Percentiles rank a stretch among this genome's conserved stretches.
Conservation (phyloP, 2,113 vertebrate species). For the Hyaena hyaena region DNA sequence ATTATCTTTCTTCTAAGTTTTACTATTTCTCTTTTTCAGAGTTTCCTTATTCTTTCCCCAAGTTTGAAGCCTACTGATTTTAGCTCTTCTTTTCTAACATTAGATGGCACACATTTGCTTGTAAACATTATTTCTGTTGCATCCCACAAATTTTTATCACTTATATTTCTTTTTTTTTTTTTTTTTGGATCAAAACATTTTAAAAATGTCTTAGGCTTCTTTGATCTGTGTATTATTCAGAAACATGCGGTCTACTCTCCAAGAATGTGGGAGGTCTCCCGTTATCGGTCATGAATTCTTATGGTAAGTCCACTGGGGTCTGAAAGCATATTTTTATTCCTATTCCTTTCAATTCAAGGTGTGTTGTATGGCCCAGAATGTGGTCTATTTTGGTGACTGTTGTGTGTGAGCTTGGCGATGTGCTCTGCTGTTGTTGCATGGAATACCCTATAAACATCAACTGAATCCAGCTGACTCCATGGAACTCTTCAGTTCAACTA, state of each 20-base stretch:
- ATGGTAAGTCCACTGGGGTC: not conserved
- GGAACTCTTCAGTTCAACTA: not conserved
- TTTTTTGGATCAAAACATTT: not conserved
- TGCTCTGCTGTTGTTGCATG: not conserved
- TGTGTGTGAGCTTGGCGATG: not conserved
- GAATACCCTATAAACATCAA: not conserved
- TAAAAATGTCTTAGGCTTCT: not conserved
- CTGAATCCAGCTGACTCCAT: not conserved
- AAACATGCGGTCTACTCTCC: not conserved
- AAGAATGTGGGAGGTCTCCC: not conserved
- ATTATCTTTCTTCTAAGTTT: not conserved
- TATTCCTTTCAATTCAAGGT: not conserved
- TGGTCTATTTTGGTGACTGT: not conserved
- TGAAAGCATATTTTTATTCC: not conserved
- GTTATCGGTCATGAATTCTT: not conserved
- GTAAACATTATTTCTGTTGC: not conserved
- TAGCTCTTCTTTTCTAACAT: not conserved
- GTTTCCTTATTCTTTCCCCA: not conserved
- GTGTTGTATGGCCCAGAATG: not conserved
- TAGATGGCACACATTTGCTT: not conserved
- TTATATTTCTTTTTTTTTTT: not conserved
- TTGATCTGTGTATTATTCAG: not conserved
- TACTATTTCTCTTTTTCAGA: slow-evolving; percentile 3
- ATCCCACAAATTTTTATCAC: not conserved
- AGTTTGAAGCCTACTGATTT: not conserved